A percentile compares a stretch with the other conserved stretches of the same genome.
Conservation (phyloP, 2,113 vertebrate genomes). For the Daubentonia madagascariensis region DNA sequence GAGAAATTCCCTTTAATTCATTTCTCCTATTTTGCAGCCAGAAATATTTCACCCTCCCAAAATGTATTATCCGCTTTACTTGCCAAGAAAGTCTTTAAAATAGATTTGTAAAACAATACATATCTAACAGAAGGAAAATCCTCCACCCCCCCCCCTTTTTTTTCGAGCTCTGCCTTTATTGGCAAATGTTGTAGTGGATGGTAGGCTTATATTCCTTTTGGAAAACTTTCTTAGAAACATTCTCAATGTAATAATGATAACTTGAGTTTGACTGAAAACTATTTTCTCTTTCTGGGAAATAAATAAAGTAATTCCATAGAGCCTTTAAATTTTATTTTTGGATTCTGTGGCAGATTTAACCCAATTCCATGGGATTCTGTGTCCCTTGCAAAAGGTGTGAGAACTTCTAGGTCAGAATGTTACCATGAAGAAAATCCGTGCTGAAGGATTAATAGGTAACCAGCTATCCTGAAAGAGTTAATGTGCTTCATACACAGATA, state of each 20-base stretch:
- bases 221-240: slow-evolving; percentile 34
- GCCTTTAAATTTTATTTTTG: slow-evolving; percentile 34
- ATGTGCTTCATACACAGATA: not conserved
- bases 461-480: not conserved
- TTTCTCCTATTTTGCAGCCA: slow-evolving; percentile 36
- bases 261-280: not conserved
- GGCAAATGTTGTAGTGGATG: not conserved
- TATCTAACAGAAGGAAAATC: not conserved
- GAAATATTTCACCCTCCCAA: slow-evolving; percentile 60
- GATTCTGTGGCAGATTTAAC: not conserved
- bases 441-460: not conserved
- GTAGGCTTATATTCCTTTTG: not conserved
- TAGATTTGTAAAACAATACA: slow-evolving; percentile 36
- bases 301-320: not conserved
- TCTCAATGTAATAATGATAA: not conserved
- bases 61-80: slow-evolving; percentile 24
- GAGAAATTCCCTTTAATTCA: not conserved
- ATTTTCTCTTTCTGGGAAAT: slow-evolving; percentile 26
- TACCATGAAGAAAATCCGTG: not conserved
- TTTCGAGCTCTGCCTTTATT: not conserved
- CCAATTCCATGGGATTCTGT: not conserved
- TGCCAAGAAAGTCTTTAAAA: slow-evolving; percentile 39
- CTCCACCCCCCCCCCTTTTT: not conserved
- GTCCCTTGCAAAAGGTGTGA: not conserved
- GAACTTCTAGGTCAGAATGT: not conserved